These are phyloP conservation scores for Epinephelus cyanopodus DNA, from an alignment of 2,113 vertebrate species.

Conservation along the genomic window DNA sequence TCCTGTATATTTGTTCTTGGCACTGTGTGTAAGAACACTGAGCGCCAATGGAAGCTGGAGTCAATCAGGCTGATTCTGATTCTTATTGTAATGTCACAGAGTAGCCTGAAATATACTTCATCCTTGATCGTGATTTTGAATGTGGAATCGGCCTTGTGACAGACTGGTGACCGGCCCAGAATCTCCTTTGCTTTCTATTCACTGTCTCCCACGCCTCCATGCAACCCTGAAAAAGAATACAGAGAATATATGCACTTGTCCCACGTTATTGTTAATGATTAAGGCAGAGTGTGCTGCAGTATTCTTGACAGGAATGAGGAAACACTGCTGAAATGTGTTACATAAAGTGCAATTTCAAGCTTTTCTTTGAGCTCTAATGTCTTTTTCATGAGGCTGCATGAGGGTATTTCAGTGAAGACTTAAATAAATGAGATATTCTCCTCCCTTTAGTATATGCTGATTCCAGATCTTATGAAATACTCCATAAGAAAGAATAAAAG, in stretches of 20 bases:
- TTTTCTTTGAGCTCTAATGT: slow-evolving; percentile 37
- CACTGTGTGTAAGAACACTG: not conserved
- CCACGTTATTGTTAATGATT: slow-evolving; percentile 1
- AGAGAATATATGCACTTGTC: slow-evolving; percentile 10
- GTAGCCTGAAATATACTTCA: not conserved
- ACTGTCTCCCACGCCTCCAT: not conserved
- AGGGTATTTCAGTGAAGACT: slow-evolving; percentile 17
- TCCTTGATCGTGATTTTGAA: not conserved
- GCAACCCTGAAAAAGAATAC: not conserved
- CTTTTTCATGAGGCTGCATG: slow-evolving; percentile 35
- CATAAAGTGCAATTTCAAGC: slow-evolving; percentile 37
- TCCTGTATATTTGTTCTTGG: not conserved
- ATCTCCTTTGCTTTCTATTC: not conserved
- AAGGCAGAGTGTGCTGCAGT: not conserved
- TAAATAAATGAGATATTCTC: slow-evolving; percentile 37
- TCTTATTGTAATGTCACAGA: not conserved
- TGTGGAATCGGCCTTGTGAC: not conserved
- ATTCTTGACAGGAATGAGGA: slow-evolving; percentile 6
- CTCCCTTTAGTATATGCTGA: slow-evolving; percentile 6
- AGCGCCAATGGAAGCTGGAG: not conserved
- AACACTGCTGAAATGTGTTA: slow-evolving; percentile 31
- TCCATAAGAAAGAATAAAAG: slow-evolving; percentile 25
- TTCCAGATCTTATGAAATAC: slow-evolving; percentile 40
- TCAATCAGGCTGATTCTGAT: not conserved
- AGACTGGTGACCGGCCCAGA: not conserved